These are phyloP conservation scores for Ranitomeya imitator DNA, from an alignment of 2,113 vertebrate genomes.

Conservation along the genomic window DNA sequence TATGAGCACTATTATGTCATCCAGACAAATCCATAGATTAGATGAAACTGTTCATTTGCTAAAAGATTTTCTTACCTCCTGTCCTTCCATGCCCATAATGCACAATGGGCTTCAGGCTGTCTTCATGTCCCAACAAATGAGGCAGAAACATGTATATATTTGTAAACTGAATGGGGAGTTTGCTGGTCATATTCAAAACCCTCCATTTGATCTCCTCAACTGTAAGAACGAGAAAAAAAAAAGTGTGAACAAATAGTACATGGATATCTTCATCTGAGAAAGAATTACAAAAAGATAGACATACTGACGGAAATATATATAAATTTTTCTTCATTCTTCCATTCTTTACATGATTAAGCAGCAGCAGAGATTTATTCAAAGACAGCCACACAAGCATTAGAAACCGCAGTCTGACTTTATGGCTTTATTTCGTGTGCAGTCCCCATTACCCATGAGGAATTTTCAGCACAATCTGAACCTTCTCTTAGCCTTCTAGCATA, in stretches of 20 bases:
- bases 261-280: background rate
- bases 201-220: slow-evolving; percentile 63
- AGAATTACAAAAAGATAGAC: background rate
- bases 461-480: too few relatives aligned
- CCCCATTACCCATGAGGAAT: too few relatives aligned
- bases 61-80: slow-evolving; percentile 72
- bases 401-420: too few relatives aligned
- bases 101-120: slow-evolving; percentile 74
- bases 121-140: slow-evolving; percentile 72
- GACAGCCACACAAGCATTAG: too few relatives aligned
- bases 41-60: background rate
- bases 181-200: slow-evolving; percentile 38
- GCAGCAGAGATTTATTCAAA: too few relatives aligned
- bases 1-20: too few relatives aligned
- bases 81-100: slow-evolving; percentile 74
- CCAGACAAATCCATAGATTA: too few relatives aligned
- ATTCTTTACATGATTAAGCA: too few relatives aligned
- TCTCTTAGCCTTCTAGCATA: too few relatives aligned
- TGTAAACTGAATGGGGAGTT: slow-evolving; percentile 57
- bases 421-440: too few relatives aligned
- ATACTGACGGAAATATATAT: background rate
- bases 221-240: slow-evolving; percentile 55
- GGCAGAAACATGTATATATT: slow-evolving; percentile 77
- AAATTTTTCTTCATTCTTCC: too few relatives aligned
- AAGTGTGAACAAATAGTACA: background rate